Evolutionary conservation across 2,797 vertebrate species (phyloP).

Genomic region (Tragopan temminckii): DNA sequence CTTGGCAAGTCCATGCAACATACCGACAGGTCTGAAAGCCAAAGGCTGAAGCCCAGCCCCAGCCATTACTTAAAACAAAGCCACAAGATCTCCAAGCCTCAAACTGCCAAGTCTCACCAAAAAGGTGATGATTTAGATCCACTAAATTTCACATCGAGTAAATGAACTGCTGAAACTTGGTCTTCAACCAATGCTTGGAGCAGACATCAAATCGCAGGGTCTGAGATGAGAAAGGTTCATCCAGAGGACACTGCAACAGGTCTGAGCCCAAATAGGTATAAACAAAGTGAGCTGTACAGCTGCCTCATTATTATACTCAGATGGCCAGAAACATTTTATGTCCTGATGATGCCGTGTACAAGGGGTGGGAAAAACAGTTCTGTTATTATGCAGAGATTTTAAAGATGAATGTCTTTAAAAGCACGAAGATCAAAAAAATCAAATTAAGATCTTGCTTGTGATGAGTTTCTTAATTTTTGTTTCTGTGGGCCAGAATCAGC

Average conservation of each 20-base stretch:
- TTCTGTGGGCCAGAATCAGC: constrained; percentile 53
- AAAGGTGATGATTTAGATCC: constrained; percentile 69
- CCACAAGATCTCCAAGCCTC: constrained; percentile 42
- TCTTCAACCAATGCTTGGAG: constrained; percentile 63
- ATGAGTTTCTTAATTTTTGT: constrained; percentile 33
- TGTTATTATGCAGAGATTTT: neutral
- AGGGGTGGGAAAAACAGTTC: constrained; percentile 27
- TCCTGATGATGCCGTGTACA: neutral
- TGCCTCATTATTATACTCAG: constrained; percentile 68
- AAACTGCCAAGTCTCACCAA: constrained; percentile 33
- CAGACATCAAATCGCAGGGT: constrained; percentile 68
- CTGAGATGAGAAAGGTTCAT: constrained; percentile 41
- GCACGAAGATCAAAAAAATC: neutral
- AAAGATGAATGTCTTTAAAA: neutral
- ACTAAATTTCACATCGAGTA: constrained; percentile 44
- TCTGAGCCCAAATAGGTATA: constrained; percentile 56
- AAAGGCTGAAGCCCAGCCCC: constrained; percentile 45
- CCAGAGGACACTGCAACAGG: constrained; percentile 59
- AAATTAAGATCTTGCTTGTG: constrained; percentile 50
- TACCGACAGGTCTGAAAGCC: constrained; percentile 19
- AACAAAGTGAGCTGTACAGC: constrained; percentile 62
- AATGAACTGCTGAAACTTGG: constrained; percentile 58
- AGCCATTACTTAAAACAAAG: constrained; percentile 67
- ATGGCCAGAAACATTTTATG: constrained; percentile 55
- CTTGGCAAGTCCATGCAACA: neutral